These are phyloP conservation scores for Dorcus hopei DNA, from an alignment of 2,888 invertebrate genomes.

Conservation along the genomic window DNA sequence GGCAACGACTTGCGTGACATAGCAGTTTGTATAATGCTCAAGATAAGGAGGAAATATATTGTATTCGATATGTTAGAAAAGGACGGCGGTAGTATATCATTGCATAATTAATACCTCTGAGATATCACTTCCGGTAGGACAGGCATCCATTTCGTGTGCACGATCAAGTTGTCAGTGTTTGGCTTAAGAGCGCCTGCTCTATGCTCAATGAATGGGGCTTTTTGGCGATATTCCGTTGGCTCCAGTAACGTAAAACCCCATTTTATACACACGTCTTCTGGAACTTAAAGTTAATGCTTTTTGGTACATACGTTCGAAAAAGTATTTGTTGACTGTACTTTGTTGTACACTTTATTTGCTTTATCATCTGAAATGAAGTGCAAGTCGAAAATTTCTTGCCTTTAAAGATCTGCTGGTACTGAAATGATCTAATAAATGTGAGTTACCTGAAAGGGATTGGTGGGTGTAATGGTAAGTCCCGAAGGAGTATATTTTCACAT, in stretches of 20 bases:
- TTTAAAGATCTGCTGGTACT: too few relatives aligned
- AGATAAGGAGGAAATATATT: too few relatives aligned
- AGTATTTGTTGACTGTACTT: not conserved
- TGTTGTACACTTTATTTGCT: too few relatives aligned
- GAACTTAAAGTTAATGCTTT: conserved; percentile 21
- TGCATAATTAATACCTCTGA: conserved; percentile 18
- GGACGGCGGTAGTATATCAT: too few relatives aligned
- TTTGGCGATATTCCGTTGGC: too few relatives aligned
- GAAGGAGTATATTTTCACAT: conserved; percentile 22
- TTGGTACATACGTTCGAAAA: not conserved
- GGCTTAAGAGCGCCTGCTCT: too few relatives aligned
- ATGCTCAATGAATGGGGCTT: too few relatives aligned
- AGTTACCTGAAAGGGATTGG: conserved; percentile 15
- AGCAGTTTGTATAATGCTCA: too few relatives aligned
- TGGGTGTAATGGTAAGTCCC: conserved; percentile 19
- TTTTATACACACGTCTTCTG: conserved; percentile 18
- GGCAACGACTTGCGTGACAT: too few relatives aligned
- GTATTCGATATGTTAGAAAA: too few relatives aligned
- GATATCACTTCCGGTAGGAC: conserved; percentile 30
- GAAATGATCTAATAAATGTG: not conserved
- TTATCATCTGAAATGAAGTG: too few relatives aligned
- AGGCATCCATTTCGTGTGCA: conserved; percentile 31
- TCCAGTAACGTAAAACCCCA: conserved; percentile 7
- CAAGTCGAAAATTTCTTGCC: too few relatives aligned
- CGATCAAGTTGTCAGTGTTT: not conserved